Evolutionary conservation across 2,113 vertebrate genomes (phyloP).

Genomic region (Eubucco bourcierii): DNA sequence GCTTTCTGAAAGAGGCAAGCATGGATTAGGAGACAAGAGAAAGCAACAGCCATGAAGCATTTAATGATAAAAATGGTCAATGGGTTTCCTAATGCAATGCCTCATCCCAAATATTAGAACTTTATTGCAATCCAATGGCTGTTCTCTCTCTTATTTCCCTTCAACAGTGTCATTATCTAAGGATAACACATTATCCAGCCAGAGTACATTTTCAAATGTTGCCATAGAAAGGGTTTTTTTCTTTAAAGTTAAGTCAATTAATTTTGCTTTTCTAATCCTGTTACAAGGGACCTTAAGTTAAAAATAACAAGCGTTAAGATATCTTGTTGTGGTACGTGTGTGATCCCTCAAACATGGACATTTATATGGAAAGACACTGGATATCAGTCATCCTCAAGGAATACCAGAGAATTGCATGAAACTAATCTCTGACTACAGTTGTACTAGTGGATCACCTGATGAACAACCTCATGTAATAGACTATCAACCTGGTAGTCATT

Average conservation of each 20-base stretch:
- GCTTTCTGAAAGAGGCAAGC: background rate
- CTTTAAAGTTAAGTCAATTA: background rate
- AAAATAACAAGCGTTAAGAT: background rate
- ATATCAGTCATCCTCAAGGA: background rate
- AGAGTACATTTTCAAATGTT: background rate
- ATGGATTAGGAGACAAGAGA: background rate
- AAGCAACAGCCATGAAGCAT: background rate
- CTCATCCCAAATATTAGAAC: background rate
- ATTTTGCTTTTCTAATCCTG: background rate
- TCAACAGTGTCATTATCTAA: background rate
- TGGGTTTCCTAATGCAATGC: background rate
- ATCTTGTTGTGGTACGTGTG: background rate
- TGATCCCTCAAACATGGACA: background rate
- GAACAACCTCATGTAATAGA: background rate
- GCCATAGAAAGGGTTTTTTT: background rate
- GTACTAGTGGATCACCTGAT: background rate
- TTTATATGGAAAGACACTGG: background rate
- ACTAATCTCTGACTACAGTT: background rate
- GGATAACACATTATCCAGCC: background rate
- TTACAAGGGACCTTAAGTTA: background rate
- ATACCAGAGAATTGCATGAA: background rate
- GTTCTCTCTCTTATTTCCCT: background rate
- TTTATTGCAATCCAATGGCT: background rate
- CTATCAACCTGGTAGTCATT: background rate
- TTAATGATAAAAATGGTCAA: slow-evolving; percentile 4